These are phyloP conservation scores for Ambastaia sidthimunki DNA, from an alignment of 2,797 vertebrate genomes.

Conservation along the genomic window DNA sequence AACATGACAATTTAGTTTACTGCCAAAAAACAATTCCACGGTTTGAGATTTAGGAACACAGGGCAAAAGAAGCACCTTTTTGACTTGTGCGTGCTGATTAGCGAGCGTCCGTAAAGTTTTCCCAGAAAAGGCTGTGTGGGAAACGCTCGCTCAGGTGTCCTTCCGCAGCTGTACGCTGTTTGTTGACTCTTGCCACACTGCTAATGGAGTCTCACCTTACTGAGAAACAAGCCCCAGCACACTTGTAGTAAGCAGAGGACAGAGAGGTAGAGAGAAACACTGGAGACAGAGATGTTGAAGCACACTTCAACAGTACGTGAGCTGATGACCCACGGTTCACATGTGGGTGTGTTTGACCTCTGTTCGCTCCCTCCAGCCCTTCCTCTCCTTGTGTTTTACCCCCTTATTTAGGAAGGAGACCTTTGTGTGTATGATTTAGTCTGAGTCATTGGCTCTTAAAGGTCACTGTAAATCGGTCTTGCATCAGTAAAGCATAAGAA, in stretches of 20 bases:
- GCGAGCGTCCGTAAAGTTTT: not conserved
- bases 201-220: constrained; percentile 56
- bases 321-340: constrained; percentile 61
- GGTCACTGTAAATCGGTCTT: constrained; percentile 24
- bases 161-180: not conserved
- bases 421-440: constrained; percentile 43
- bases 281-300: constrained; percentile 18
- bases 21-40: not conserved
- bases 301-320: constrained; percentile 24
- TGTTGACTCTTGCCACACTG: constrained; percentile 45
- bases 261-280: not conserved
- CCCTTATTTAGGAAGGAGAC: constrained; percentile 45
- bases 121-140: constrained; percentile 27
- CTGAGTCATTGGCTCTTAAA: not conserved
- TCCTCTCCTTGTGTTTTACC: constrained; percentile 45
- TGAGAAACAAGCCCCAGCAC: constrained; percentile 46
- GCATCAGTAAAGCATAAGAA: not conserved
- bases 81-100: not conserved
- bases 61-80: not conserved
- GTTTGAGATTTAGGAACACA: not conserved
- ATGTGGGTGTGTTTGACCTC: constrained; percentile 76
- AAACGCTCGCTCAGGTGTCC: constrained; percentile 7
- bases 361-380: constrained; percentile 53
- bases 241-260: constrained; percentile 48
- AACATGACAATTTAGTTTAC: not conserved